phyloP scores from a whole-genome alignment of 53 echinoderm and acorn worm genomes.

The Arbacia lixula region DNA sequence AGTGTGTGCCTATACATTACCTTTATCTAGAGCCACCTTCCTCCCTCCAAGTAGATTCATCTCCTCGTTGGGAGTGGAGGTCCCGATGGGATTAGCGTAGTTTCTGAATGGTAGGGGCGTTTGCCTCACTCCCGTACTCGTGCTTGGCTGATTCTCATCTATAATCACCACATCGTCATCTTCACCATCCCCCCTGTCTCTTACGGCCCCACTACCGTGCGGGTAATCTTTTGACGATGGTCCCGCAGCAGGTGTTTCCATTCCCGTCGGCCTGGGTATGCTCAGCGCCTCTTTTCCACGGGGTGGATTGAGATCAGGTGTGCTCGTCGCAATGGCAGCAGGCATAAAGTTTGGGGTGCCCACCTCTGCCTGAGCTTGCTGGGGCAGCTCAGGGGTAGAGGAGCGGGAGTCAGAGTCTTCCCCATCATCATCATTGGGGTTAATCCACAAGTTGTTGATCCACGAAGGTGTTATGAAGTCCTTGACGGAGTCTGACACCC shows the following conservation, averaged over 20 bases:
- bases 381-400: conserved; percentile 45
- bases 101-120: conserved; percentile 76
- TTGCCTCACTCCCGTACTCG: conserved; percentile 23
- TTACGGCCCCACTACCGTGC: too few relatives aligned
- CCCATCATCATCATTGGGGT: conserved; percentile 50
- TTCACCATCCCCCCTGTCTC: not conserved
- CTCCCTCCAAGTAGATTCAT: conserved; percentile 6
- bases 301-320: conserved; percentile 13
- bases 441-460: conserved; percentile 76
- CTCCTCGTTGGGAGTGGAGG: conserved; percentile 87
- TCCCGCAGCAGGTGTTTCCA: conserved; percentile 21
- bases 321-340: conserved; percentile 41
- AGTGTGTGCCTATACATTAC: not conserved
- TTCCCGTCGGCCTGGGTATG: not conserved
- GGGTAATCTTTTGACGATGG: conserved; percentile 19
- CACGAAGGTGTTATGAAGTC: conserved; percentile 89
- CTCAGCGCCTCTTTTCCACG: conserved; percentile 38
- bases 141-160: conserved; percentile 17
- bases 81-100: conserved; percentile 70
- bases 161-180: conserved; percentile 25
- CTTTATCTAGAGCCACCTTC: conserved; percentile 35
- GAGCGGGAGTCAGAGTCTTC: conserved; percentile 25
- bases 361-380: not conserved
- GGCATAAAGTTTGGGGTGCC: conserved; percentile 51
- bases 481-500: conserved; percentile 66